Base-by-base conservation (phyloP, 2,888 invertebrate species). In the Cosmopolites sordidus region DNA sequence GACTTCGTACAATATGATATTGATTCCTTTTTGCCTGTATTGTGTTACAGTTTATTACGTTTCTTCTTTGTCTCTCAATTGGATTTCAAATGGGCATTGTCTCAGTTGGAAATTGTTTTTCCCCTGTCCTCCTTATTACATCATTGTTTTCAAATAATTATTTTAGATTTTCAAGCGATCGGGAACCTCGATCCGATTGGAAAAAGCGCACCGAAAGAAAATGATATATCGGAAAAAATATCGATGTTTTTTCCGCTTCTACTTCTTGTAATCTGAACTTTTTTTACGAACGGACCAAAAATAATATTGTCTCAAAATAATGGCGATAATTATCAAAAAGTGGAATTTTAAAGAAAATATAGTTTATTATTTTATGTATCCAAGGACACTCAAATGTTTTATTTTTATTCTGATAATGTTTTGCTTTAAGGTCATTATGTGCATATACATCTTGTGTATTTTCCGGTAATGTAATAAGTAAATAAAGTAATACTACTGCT, bases 1-100 rank as follows among this genome's bases (percentile, higher is more conserved):
- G n/a, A n/a, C n/a, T n/a, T n/a, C n/a, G n/a, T n/a, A n/a, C n/a
- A n/a, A n/a, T n/a, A n/a, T n/a, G n/a, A n/a, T n/a, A n/a, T n/a
- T n/a, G n/a, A n/a, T 22, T 22, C 22, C 22, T 22, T 22, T 5
- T 22, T 22, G 3, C 22, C 22, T 16, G 3, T 11, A 12, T 9
- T 12, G 3, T 11, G n/a, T 33, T n/a, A 12, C 33, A 12, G 11
- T 11, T 27, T 33, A 12, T n/a, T 4, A 11, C 33, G n/a, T 54
- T 66, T 65, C 62, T 64, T 68, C 70, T 69, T 70, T 69, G 67
- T 68, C 62, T 65, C 8, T 69, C 70, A 69, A 70, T 70, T 70
- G 70, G 68, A 68, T 70, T 70, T 68, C 68, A 65, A 64, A 22
- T 66, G 67, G 22, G 67, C 67, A 68, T 69, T 67, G 66, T 69